These are phyloP conservation scores for Abrostola tripartita DNA, from an alignment of 2,888 invertebrate species.

Conservation along the genomic window DNA sequence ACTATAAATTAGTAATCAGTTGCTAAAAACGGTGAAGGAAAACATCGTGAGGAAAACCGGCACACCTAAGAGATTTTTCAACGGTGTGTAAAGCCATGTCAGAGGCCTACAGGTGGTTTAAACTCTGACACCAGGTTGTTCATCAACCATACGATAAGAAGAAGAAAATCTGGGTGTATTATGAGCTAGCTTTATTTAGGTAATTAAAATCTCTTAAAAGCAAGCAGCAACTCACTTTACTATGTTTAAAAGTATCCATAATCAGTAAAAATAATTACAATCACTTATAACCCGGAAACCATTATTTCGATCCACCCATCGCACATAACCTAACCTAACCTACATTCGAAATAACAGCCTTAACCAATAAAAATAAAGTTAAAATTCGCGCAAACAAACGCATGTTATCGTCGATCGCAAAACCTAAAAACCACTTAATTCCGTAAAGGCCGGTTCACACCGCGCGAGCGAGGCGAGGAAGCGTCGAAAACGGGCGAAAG, in stretches of 20 bases:
- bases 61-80: too few relatives aligned
- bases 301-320: slow-evolving; percentile 25
- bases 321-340: slow-evolving; percentile 17
- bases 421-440: slow-evolving; percentile 57
- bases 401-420: slow-evolving; percentile 47
- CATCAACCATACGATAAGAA: too few relatives aligned
- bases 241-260: background rate
- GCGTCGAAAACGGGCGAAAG: slow-evolving; percentile 47
- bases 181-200: too few relatives aligned
- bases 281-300: slow-evolving; percentile 49
- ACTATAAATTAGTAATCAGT: too few relatives aligned
- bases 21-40: too few relatives aligned
- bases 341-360: slow-evolving; percentile 25
- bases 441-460: slow-evolving; percentile 57
- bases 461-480: slow-evolving; percentile 37
- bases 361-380: slow-evolving; percentile 30
- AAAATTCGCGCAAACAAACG: slow-evolving; percentile 33
- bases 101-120: too few relatives aligned
- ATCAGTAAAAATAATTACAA: slow-evolving; percentile 43
- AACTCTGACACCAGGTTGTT: too few relatives aligned
- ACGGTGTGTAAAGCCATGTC: too few relatives aligned
- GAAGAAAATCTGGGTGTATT: too few relatives aligned
- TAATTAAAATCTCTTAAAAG: too few relatives aligned
- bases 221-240: too few relatives aligned
- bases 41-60: too few relatives aligned